Conservation (phyloP, 2,113 vertebrate species). For the Neodontobutis hainanensis region DNA sequence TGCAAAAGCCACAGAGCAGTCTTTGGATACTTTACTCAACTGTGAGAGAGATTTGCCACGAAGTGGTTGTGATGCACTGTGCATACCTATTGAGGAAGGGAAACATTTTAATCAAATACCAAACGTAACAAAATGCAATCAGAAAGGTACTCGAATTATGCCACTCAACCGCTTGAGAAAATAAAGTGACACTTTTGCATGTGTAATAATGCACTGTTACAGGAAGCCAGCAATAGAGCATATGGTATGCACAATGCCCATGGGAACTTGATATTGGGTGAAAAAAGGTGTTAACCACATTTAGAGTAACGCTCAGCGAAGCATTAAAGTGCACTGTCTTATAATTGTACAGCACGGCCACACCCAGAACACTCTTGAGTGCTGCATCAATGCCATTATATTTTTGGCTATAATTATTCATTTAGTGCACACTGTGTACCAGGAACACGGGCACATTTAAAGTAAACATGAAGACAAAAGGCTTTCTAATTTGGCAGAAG, state of each 20-base stretch:
- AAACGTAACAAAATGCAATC: background rate
- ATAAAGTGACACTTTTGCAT: conserved; percentile 22
- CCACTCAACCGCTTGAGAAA: conserved; percentile 34
- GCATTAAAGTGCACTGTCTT: conserved; percentile 47
- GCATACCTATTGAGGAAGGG: conserved; percentile 84
- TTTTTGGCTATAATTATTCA: background rate
- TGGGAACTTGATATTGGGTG: conserved; percentile 75
- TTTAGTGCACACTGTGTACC: background rate
- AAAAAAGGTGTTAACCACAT: conserved; percentile 84
- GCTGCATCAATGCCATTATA: background rate
- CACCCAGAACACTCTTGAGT: conserved; percentile 35
- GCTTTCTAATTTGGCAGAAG: too few species aligned
- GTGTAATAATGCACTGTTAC: conserved; percentile 16
- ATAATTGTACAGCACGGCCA: conserved; percentile 35
- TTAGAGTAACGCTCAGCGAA: conserved; percentile 43
- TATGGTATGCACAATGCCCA: conserved; percentile 8
- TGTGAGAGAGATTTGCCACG: conserved; percentile 60
- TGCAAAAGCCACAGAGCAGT: conserved; percentile 87
- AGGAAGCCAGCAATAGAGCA: conserved; percentile 47
- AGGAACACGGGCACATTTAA: background rate
- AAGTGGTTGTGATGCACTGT: conserved; percentile 67
- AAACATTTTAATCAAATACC: conserved; percentile 37
- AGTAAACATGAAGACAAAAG: too few species aligned
- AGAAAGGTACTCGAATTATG: background rate
- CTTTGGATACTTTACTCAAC: conserved; percentile 85